Conservation (phyloP, 1,140 invertebrate genomes). For the Mercenaria mercenaria region DNA sequence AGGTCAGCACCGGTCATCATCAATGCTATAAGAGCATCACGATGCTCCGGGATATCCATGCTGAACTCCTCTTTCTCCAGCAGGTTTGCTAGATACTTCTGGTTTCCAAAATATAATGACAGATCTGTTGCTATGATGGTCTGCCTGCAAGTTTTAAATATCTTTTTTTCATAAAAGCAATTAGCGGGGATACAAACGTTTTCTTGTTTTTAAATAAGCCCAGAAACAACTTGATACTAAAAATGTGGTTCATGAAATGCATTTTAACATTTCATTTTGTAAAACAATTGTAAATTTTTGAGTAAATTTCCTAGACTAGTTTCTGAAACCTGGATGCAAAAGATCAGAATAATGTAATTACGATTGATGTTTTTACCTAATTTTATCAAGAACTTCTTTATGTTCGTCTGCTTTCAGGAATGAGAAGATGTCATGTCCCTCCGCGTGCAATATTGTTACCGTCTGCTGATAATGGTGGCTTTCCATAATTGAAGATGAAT, state of each 20-base stretch:
- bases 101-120: constrained; percentile 76
- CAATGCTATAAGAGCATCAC: constrained; percentile 47
- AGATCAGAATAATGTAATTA: too few relatives aligned
- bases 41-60: constrained; percentile 36
- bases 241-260: too few relatives aligned
- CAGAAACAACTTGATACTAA: too few relatives aligned
- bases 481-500: constrained; percentile 81
- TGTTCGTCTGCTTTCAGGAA: constrained; percentile 72
- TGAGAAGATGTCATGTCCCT: constrained; percentile 79
- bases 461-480: constrained; percentile 82
- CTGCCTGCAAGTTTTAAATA: not conserved
- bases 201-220: too few relatives aligned
- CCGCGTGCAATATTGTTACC: constrained; percentile 76
- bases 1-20: constrained; percentile 81
- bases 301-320: too few relatives aligned
- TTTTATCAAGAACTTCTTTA: constrained; percentile 74
- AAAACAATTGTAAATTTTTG: too few relatives aligned
- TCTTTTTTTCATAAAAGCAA: too few relatives aligned
- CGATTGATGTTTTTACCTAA: too few relatives aligned
- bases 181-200: too few relatives aligned
- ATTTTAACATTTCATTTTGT: too few relatives aligned
- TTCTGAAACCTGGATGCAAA: too few relatives aligned
- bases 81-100: constrained; percentile 66
- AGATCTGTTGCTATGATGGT: constrained; percentile 82
- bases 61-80: constrained; percentile 62